Percentiles rank a stretch among this genome's conserved stretches.
Evolutionary conservation across 2,888 invertebrate genomes (phyloP).

Genomic region (Plebejus argus): DNA sequence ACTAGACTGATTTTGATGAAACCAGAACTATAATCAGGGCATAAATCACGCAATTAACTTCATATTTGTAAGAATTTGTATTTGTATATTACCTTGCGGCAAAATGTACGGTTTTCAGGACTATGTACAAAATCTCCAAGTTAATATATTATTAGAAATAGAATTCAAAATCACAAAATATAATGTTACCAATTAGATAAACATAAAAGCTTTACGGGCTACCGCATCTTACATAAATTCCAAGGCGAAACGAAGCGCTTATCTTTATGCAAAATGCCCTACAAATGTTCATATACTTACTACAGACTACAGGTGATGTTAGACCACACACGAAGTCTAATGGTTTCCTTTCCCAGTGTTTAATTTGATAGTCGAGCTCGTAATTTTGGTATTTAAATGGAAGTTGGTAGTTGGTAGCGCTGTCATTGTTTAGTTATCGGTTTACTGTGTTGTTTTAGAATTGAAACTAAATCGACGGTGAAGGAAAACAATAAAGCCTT

Average conservation of each 20-base stretch:
- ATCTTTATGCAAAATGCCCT: slow-evolving; percentile 59
- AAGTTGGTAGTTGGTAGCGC: slow-evolving; percentile 3
- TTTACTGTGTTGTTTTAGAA: neutral
- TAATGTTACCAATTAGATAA: neutral
- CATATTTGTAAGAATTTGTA: too few relatives aligned
- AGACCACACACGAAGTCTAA: slow-evolving; percentile 53
- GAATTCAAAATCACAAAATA: neutral
- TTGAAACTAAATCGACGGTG: neutral
- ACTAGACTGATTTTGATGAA: too few relatives aligned
- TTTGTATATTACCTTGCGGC: too few relatives aligned
- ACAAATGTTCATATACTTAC: slow-evolving; percentile 50
- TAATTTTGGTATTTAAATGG: slow-evolving; percentile 28
- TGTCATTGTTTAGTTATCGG: neutral
- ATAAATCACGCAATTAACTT: too few relatives aligned
- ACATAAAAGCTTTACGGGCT: neutral
- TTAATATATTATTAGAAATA: neutral
- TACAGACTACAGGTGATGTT: slow-evolving; percentile 44
- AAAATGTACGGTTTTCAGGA: too few relatives aligned
- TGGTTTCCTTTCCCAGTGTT: slow-evolving; percentile 39
- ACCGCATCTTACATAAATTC: neutral
- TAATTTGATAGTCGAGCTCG: slow-evolving; percentile 28
- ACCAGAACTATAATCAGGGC: too few relatives aligned
- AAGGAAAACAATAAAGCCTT: neutral
- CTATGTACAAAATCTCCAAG: too few relatives aligned
- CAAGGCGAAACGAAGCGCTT: slow-evolving; percentile 40